These are phyloP conservation scores for Emmelina monodactyla DNA, from an alignment of 2,888 invertebrate species.

Conservation along the genomic window DNA sequence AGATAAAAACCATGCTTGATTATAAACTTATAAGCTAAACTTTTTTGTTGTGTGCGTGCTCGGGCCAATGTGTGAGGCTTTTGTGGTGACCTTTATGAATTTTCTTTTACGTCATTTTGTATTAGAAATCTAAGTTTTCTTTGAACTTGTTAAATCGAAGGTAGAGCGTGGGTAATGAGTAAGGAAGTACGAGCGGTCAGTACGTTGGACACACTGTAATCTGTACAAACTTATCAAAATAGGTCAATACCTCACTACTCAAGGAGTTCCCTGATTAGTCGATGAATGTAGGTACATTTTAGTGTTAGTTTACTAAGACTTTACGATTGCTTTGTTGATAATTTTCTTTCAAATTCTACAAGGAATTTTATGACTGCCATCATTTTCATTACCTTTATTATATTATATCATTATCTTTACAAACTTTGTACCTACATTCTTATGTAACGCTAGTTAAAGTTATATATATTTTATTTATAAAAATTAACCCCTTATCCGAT, in stretches of 20 bases:
- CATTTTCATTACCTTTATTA: too few species aligned
- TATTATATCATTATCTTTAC: too few species aligned
- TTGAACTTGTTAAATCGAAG: background rate
- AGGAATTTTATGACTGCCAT: too few species aligned
- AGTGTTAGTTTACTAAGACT: too few species aligned
- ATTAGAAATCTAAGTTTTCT: background rate
- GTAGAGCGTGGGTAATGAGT: too few species aligned
- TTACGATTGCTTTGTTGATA: too few species aligned
- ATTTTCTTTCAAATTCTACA: too few species aligned
- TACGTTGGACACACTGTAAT: constrained; percentile 25
- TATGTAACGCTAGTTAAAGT: too few species aligned
- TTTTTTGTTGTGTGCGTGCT: constrained; percentile 58
- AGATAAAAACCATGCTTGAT: constrained; percentile 65
- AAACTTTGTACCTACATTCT: too few species aligned
- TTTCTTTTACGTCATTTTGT: constrained; percentile 36
- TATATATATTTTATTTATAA: too few species aligned
- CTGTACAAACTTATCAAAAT: constrained; percentile 58
- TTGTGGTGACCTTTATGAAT: constrained; percentile 52
- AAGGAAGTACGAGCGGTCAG: too few species aligned
- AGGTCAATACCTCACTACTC: constrained; percentile 47
- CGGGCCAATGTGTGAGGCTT: constrained; percentile 43
- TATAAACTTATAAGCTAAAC: constrained; percentile 66
- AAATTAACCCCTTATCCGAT: too few species aligned
- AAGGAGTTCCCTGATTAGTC: constrained; percentile 22
- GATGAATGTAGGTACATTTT: constrained; percentile 2